A percentile compares a stretch with the other conserved stretches of the same genome.
These are phyloP conservation scores for Apantesis nais DNA, from an alignment of 2,888 invertebrate species.

Conservation along the genomic window DNA sequence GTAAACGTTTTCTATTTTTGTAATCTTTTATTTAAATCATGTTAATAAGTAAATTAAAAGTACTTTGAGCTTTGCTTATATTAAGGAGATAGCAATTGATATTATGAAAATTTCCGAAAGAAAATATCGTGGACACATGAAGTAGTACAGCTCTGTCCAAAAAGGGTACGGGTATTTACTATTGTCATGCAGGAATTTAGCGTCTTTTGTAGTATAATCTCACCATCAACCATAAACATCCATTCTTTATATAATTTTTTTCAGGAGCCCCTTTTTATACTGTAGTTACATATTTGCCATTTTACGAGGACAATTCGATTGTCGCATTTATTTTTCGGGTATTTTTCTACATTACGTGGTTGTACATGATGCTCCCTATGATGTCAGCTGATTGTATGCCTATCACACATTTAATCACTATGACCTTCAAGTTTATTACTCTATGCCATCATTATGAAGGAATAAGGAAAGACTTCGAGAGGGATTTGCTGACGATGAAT, in stretches of 20 bases:
- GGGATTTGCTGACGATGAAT: conserved; percentile 49
- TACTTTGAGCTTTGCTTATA: neutral
- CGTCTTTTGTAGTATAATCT: conserved; percentile 35
- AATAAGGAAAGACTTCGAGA: conserved; percentile 62
- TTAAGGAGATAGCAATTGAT: neutral
- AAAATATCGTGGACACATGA: neutral
- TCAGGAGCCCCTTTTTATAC: conserved; percentile 75
- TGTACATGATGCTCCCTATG: conserved; percentile 80
- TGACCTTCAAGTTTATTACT: conserved; percentile 73
- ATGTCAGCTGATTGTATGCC: conserved; percentile 78
- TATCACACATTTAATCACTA: conserved; percentile 69
- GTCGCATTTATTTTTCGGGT: conserved; percentile 63
- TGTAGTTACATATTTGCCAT: conserved; percentile 74
- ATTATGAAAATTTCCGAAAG: neutral
- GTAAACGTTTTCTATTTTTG: neutral
- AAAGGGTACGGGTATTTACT: conserved; percentile 14
- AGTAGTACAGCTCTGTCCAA: neutral
- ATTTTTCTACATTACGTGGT: conserved; percentile 74
- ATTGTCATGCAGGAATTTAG: conserved; percentile 33
- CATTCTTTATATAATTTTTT: conserved; percentile 40
- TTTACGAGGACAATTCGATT: conserved; percentile 64
- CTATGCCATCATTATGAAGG: conserved; percentile 65
- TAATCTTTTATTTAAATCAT: neutral
- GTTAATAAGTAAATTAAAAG: no score
- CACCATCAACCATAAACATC: conserved; percentile 35